These are phyloP conservation scores for Exocentrus adspersus DNA, from an alignment of 2,888 invertebrate genomes.

Conservation along the genomic window DNA sequence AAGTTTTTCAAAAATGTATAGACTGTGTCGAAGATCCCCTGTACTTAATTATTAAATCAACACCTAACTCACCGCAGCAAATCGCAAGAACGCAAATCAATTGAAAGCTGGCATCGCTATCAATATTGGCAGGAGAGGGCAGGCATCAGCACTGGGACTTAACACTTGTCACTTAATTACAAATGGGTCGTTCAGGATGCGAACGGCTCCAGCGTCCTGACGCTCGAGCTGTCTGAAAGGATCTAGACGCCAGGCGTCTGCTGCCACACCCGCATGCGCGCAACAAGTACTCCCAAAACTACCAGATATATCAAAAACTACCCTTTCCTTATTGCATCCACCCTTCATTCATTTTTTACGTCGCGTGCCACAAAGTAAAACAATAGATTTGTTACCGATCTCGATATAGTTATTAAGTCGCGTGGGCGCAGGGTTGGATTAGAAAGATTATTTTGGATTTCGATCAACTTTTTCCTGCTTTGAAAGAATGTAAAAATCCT, in stretches of 20 bases:
- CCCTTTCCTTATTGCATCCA: constrained; percentile 5
- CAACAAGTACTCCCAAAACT: constrained; percentile 13
- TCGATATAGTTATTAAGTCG: background rate
- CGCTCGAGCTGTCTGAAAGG: constrained; percentile 41
- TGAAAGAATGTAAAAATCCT: too few relatives aligned
- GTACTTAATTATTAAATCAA: too few relatives aligned
- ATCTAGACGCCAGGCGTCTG: constrained; percentile 46
- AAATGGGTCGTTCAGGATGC: constrained; percentile 39
- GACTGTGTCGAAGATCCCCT: too few relatives aligned
- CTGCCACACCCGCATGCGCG: constrained; percentile 20
- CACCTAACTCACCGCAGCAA: constrained; percentile 15
- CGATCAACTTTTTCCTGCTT: too few relatives aligned
- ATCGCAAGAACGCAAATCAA: background rate
- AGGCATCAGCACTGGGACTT: constrained; percentile 26
- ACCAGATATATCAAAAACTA: constrained; percentile 10
- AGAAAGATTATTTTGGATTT: too few relatives aligned
- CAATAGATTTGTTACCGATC: constrained; percentile 8
- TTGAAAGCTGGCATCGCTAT: constrained; percentile 1
- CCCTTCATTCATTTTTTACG: constrained; percentile 5
- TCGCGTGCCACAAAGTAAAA: background rate
- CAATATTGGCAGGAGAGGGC: background rate
- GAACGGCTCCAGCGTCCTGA: constrained; percentile 34
- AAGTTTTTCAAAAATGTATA: too few relatives aligned
- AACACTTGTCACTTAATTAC: constrained; percentile 41
- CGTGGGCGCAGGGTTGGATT: background rate